These are phyloP conservation scores for Cyphomyrus plagiostoma DNA, from an alignment of 2,113 vertebrate genomes.

Conservation along the genomic window DNA sequence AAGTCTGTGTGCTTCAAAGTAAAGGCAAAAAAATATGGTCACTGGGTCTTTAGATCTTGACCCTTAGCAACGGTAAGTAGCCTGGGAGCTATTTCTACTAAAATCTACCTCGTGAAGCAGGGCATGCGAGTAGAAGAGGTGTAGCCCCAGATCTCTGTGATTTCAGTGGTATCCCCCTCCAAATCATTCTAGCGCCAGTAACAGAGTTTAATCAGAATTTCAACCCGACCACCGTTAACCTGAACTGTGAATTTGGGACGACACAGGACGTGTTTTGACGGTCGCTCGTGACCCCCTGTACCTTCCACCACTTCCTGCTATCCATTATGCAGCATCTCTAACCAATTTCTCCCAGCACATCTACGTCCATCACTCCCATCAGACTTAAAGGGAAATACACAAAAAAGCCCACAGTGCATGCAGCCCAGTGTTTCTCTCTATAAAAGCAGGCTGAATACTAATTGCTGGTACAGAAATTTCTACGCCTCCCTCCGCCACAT, in stretches of 20 bases:
- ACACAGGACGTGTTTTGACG: not conserved
- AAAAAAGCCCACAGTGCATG: not conserved
- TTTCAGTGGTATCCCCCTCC: not conserved
- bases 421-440: not conserved
- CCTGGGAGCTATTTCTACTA: not conserved
- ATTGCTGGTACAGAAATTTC: slow-evolving; percentile 58
- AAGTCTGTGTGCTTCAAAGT: too few species aligned
- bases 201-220: not conserved
- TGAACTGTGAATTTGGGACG: not conserved
- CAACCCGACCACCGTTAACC: not conserved
- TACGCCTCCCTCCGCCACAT: slow-evolving; percentile 39
- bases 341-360: not conserved
- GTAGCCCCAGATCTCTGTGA: not conserved
- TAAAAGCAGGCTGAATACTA: slow-evolving; percentile 45
- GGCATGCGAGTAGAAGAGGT: not conserved
- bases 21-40: not conserved
- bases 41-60: not conserved
- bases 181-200: not conserved
- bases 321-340: not conserved
- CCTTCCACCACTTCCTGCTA: not conserved
- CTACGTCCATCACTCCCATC: not conserved
- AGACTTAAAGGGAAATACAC: not conserved
- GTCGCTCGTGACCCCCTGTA: not conserved
- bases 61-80: not conserved
- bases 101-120: not conserved